A percentile compares a stretch with the other conserved stretches of the same genome.
Conservation (phyloP, 2,113 vertebrate species). For the Corvus cornix region DNA sequence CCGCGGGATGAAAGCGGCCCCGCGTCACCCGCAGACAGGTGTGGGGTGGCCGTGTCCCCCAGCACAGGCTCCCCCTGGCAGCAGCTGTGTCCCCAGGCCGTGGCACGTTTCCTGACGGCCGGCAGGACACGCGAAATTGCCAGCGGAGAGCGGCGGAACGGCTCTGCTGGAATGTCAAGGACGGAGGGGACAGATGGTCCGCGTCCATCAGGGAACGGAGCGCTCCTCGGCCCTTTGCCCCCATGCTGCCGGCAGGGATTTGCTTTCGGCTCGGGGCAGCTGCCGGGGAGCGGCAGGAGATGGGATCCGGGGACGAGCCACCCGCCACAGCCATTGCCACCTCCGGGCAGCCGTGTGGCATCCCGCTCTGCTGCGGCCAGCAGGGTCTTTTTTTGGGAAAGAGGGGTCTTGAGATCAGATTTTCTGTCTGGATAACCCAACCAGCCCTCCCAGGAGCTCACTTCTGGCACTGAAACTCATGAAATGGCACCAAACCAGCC, state of each 20-base stretch:
- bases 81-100: slow-evolving; percentile 37
- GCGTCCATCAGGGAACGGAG: background rate
- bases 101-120: background rate
- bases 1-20: slow-evolving; percentile 15
- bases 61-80: background rate
- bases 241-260: background rate
- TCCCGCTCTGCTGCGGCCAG: background rate
- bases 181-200: slow-evolving; percentile 55
- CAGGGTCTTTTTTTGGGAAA: background rate
- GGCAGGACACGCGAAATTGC: background rate
- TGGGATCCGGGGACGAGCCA: background rate
- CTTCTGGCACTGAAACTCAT: background rate
- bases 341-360: background rate
- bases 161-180: slow-evolving; percentile 56
- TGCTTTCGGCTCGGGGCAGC: background rate
- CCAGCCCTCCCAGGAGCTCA: background rate
- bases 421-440: background rate
- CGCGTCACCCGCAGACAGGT: slow-evolving; percentile 8
- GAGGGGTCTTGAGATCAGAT: background rate
- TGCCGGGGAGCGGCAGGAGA: background rate
- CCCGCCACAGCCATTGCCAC: rapidly evolving
- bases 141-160: background rate
- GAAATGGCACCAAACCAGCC: background rate
- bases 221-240: background rate
- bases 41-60: background rate